Evolutionary conservation across 2,888 invertebrate species (phyloP).

Genomic region (Incurvaria masculella): DNA sequence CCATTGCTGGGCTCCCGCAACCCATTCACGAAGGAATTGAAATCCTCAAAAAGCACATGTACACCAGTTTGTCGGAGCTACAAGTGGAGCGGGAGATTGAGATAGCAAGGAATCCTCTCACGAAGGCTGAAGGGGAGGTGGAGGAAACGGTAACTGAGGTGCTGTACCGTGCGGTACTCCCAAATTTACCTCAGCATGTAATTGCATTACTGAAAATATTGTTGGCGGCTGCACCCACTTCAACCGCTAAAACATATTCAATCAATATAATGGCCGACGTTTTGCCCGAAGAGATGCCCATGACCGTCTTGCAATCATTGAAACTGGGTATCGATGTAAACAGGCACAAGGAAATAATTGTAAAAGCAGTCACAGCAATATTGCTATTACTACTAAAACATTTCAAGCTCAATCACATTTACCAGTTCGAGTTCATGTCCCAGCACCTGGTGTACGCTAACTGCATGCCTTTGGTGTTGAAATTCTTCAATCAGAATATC

Average conservation of each 20-base stretch:
- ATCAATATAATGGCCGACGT: conserved; percentile 98
- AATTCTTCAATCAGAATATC: conserved; percentile 99
- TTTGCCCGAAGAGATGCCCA: conserved; percentile 95
- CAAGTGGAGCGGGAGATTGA: conserved; percentile 91
- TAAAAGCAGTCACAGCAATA: conserved; percentile 92
- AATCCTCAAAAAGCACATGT: conserved; percentile 89
- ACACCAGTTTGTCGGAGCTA: conserved; percentile 88
- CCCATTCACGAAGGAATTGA: conserved; percentile 96
- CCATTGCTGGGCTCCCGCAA: conserved; percentile 91
- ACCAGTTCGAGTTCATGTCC: conserved; percentile 99
- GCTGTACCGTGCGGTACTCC: conserved; percentile 91
- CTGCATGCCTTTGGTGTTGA: conserved; percentile 96
- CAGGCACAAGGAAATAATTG: conserved; percentile 97
- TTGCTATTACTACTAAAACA: conserved; percentile 91
- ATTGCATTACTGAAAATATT: conserved; percentile 95
- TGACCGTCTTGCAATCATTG: conserved; percentile 91
- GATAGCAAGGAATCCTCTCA: conserved; percentile 87
- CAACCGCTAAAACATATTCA: conserved; percentile 96
- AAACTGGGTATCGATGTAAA: conserved; percentile 97
- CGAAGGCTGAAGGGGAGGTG: conserved; percentile 76
- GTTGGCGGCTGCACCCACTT: conserved; percentile 97
- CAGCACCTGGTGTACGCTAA: conserved; percentile 99
- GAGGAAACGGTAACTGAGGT: conserved; percentile 82
- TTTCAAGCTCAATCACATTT: conserved; percentile 95
- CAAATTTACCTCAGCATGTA: conserved; percentile 96